Conservation (phyloP, 2,797 vertebrate species). For the Helarctos malayanus region DNA sequence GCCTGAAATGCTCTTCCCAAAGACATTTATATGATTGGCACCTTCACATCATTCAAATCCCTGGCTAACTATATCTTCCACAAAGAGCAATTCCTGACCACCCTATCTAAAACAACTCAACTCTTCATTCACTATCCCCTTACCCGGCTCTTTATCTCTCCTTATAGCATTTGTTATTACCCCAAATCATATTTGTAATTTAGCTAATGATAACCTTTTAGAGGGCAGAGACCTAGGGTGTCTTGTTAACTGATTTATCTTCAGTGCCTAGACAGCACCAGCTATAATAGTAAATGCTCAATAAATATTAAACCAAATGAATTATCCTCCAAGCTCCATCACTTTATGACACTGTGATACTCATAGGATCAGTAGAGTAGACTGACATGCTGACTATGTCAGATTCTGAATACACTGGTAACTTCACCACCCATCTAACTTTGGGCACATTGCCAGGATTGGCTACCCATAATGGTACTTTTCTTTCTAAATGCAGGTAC, state of each 20-base stretch:
- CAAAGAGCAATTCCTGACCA: neutral
- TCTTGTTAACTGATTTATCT: constrained; percentile 5
- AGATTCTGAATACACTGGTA: neutral
- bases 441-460: neutral
- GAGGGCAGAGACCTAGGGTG: neutral
- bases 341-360: constrained; percentile 27
- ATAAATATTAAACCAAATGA: constrained; percentile 62
- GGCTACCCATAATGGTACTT: neutral
- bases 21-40: neutral
- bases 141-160: neutral
- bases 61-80: constrained; percentile 7
- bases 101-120: constrained; percentile 14
- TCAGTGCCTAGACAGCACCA: neutral
- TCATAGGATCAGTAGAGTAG: neutral
- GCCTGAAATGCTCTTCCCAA: neutral
- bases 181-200: constrained; percentile 34
- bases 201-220: constrained; percentile 20
- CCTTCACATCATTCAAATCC: neutral
- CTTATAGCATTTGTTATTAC: neutral
- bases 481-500: neutral
- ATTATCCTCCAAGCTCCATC: neutral
- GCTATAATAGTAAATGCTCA: neutral
- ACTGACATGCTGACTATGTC: neutral
- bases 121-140: neutral
- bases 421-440: neutral